Evolutionary conservation across 92 coral and sea anemone genomes (phyloP).

Genomic region (Micromussa lordhowensis): DNA sequence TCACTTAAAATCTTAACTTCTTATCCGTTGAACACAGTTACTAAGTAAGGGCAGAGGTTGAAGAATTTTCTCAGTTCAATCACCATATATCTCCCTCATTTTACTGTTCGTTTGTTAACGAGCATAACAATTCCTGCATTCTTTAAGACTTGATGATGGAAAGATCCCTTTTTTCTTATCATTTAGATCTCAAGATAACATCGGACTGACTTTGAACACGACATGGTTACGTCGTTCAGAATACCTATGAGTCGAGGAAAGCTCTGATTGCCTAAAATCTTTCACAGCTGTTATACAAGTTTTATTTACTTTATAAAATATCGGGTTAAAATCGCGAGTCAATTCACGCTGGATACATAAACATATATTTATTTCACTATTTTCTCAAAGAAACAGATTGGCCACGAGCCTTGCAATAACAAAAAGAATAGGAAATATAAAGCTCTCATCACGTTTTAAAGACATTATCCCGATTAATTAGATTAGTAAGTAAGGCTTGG

Average conservation of each 20-base stretch:
- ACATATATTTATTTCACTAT: constrained; percentile 10
- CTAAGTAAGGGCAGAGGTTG: constrained; percentile 19
- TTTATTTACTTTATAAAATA: constrained; percentile 2
- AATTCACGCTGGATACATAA: not conserved
- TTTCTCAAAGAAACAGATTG: not conserved
- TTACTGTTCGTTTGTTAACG: constrained; percentile 37
- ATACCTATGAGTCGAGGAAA: not conserved
- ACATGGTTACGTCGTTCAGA: constrained; percentile 1
- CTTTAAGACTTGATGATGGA: constrained; percentile 43
- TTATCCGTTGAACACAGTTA: constrained; percentile 3
- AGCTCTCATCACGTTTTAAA: constrained; percentile 6
- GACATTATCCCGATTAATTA: not conserved
- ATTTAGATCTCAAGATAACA: constrained; percentile 42
- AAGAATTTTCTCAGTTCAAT: not conserved
- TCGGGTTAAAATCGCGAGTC: not conserved
- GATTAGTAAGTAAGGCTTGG: not conserved
- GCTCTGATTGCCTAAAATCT: not conserved
- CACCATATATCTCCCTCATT: constrained; percentile 19
- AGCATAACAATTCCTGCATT: constrained; percentile 18
- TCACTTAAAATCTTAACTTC: not conserved
- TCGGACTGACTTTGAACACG: constrained; percentile 24
- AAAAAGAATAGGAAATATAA: not conserved
- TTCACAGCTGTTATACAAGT: not conserved
- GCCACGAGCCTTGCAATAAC: not conserved
- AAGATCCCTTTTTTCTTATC: constrained; percentile 17